phyloP scores from a whole-genome alignment of 2,888 invertebrate species.

The Catonia carolina region DNA sequence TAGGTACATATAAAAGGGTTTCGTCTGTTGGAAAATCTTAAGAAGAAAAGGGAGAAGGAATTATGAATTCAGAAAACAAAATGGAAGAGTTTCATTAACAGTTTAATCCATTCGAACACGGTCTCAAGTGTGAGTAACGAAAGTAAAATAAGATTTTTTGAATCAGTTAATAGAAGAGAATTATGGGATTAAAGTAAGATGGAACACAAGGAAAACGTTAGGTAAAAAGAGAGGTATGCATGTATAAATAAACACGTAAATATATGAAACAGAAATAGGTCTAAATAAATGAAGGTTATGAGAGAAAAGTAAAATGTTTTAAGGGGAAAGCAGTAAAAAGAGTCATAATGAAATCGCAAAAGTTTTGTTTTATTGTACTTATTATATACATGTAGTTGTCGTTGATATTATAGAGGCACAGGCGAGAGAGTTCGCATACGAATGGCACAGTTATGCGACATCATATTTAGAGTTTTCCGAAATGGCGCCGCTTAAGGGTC shows the following conservation, averaged over 20 bases:
- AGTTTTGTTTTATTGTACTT: constrained; percentile 13
- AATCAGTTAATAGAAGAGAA: not conserved
- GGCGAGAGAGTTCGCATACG: too few relatives aligned
- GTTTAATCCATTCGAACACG: not conserved
- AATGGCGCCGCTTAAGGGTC: too few relatives aligned
- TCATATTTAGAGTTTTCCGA: too few relatives aligned
- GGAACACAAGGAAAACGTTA: not conserved
- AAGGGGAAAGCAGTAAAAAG: constrained; percentile 1
- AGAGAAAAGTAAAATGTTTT: not conserved
- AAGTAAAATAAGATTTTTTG: not conserved
- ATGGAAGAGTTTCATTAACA: not conserved
- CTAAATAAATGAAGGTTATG: not conserved
- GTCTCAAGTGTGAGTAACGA: not conserved
- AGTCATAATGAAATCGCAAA: constrained; percentile 11
- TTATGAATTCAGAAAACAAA: too few relatives aligned
- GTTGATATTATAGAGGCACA: constrained; percentile 6
- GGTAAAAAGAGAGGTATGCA: not conserved
- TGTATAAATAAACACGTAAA: not conserved
- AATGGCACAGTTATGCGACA: too few relatives aligned
- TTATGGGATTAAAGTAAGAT: not conserved
- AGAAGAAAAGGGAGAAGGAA: too few relatives aligned
- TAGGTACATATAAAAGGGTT: too few relatives aligned
- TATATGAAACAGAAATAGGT: not conserved
- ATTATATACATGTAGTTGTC: constrained; percentile 6
- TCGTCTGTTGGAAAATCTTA: too few relatives aligned